These are phyloP conservation scores for Hypomecis punctinalis DNA, from an alignment of 2,888 invertebrate genomes.

Conservation along the genomic window DNA sequence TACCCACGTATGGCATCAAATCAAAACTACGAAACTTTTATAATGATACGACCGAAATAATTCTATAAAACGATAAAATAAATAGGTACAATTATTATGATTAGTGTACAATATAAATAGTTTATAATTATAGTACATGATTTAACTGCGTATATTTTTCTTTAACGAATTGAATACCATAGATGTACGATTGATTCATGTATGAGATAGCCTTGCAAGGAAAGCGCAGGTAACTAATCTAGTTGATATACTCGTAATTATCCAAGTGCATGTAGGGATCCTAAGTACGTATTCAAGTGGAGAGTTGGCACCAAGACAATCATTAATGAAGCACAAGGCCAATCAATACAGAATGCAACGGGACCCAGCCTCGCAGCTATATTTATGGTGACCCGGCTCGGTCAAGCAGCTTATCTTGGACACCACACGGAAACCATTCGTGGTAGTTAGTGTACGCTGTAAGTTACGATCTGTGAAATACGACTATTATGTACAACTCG, in stretches of 20 bases:
- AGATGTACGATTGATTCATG: no score
- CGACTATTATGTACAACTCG: constrained; percentile 29
- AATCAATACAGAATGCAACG: constrained; percentile 62
- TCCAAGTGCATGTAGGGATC: not conserved
- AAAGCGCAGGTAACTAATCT: not conserved
- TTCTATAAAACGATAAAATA: constrained; percentile 27
- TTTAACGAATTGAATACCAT: no score
- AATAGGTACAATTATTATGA: constrained; percentile 27
- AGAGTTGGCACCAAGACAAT: constrained; percentile 44
- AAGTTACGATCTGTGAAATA: constrained; percentile 52
- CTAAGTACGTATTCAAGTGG: constrained; percentile 15
- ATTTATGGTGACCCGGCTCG: constrained; percentile 68
- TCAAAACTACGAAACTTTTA: constrained; percentile 22
- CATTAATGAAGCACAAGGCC: constrained; percentile 55
- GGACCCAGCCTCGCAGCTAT: constrained; percentile 58
- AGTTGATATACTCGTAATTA: not conserved
- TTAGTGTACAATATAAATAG: constrained; percentile 9
- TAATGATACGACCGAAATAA: constrained; percentile 23
- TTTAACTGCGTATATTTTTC: no score
- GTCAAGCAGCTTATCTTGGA: constrained; percentile 59
- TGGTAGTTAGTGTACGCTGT: constrained; percentile 52
- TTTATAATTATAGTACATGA: no score
- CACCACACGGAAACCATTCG: constrained; percentile 54
- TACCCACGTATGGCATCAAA: constrained; percentile 18
- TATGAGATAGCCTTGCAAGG: not conserved